Conservation (phyloP, 2,113 vertebrate genomes). For the Glaucidium brasilianum region DNA sequence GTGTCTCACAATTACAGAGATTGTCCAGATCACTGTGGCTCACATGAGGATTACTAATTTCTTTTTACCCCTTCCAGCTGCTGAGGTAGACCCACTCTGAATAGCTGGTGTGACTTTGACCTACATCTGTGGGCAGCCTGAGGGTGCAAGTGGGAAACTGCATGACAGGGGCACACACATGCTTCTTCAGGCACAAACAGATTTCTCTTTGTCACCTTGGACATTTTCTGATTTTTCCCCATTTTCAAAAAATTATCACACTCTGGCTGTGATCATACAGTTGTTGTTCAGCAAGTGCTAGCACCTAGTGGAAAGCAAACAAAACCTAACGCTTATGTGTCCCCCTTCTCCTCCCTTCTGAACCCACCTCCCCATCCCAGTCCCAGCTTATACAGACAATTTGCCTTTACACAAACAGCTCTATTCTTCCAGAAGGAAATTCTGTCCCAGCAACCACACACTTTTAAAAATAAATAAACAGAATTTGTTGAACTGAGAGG, state of each 20-base stretch:
- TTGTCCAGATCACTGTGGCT: not conserved
- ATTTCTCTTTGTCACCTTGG: not conserved
- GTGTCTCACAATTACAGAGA: not conserved
- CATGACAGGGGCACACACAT: rapidly evolving
- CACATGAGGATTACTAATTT: not conserved
- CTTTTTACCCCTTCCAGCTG: not conserved
- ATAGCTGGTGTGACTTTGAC: not conserved
- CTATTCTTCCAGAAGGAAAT: not conserved
- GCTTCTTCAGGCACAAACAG: not conserved
- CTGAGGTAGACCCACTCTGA: not conserved
- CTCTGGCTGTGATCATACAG: not conserved
- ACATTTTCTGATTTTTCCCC: not conserved
- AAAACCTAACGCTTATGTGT: not conserved
- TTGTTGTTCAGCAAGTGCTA: not conserved
- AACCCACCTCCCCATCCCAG: not conserved
- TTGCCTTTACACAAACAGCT: not conserved
- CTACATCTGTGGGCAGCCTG: not conserved
- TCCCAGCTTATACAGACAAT: not conserved
- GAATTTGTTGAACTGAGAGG: not conserved
- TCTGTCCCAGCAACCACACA: not conserved
- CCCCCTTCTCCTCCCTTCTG: not conserved
- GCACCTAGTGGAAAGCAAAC: not conserved
- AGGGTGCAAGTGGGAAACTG: not conserved
- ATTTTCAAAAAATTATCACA: not conserved
- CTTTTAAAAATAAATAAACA: not conserved